A percentile compares a stretch with the other conserved stretches of the same genome.
phyloP scores from a whole-genome alignment of 23 tunicate species.

The Clavelina lepadiformis region DNA sequence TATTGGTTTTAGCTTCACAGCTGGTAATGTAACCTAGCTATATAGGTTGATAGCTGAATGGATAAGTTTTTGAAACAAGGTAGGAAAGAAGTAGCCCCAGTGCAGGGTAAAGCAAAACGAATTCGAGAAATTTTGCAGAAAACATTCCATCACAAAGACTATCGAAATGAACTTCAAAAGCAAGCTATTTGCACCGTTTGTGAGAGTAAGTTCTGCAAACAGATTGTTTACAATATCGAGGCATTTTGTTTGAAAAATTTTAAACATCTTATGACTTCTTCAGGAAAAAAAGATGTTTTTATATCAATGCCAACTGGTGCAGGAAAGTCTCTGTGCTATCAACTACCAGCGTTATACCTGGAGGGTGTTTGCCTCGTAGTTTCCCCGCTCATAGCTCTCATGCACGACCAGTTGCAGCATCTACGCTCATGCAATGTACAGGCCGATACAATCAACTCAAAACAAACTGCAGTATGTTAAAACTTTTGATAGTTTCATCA shows the following conservation, averaged over 20 bases:
- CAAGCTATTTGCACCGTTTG: constrained; percentile 42
- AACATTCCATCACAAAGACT: constrained; percentile 33
- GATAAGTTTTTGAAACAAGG: too few species aligned
- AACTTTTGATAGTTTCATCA: neutral
- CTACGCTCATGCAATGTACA: constrained; percentile 30
- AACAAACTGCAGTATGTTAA: constrained; percentile 50
- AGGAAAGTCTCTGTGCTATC: constrained; percentile 92
- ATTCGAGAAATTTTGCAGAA: constrained; percentile 21
- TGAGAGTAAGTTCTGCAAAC: constrained; percentile 12
- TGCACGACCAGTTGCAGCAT: constrained; percentile 91
- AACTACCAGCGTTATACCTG: constrained; percentile 84
- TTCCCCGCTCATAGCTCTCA: constrained; percentile 92
- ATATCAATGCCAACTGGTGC: constrained; percentile 98
- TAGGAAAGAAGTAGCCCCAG: too few species aligned
- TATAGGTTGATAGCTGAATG: too few species aligned
- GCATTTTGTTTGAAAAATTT: neutral
- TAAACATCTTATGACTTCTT: too few species aligned
- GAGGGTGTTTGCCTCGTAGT: constrained; percentile 66
- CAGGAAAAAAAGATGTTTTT: constrained; percentile 76
- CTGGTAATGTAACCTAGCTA: too few species aligned
- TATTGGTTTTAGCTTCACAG: too few species aligned
- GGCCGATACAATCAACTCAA: constrained; percentile 88
- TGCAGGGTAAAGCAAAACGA: neutral
- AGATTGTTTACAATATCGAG: neutral
- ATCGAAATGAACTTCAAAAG: constrained; percentile 42